These are phyloP conservation scores for Palythoa caribaeorum DNA, from an alignment of 92 coral and sea anemone genomes.

Conservation along the genomic window DNA sequence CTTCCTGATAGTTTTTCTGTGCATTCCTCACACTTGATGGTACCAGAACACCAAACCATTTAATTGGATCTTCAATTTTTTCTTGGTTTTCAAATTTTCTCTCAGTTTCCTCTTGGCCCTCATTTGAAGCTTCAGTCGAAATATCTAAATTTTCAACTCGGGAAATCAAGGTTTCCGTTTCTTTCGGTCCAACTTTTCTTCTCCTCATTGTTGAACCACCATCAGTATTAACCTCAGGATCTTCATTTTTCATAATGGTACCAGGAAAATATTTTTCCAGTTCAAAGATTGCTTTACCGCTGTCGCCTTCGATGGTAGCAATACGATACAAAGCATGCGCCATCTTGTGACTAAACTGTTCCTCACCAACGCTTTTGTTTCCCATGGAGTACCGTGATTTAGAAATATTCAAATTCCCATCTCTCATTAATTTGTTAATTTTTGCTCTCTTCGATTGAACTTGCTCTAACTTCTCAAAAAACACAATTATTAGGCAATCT, in stretches of 20 bases:
- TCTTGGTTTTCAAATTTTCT: constrained; percentile 34
- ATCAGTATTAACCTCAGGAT: constrained; percentile 30
- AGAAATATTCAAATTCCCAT: constrained; percentile 89
- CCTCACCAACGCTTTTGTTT: constrained; percentile 86
- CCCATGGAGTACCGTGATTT: constrained; percentile 99
- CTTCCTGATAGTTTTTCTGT: constrained; percentile 78
- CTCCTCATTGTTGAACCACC: constrained; percentile 28
- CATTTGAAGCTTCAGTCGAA: background rate
- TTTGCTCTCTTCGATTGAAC: constrained; percentile 69
- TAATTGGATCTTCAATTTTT: constrained; percentile 77
- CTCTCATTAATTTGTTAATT: constrained; percentile 77
- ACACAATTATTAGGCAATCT: constrained; percentile 73
- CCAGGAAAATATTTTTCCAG: constrained; percentile 61
- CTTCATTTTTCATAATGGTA: constrained; percentile 1
- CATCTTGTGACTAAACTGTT: constrained; percentile 89
- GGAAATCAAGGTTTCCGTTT: constrained; percentile 43
- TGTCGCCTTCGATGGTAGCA: constrained; percentile 14
- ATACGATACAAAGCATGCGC: constrained; percentile 66
- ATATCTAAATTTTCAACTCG: constrained; percentile 56
- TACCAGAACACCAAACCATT: constrained; percentile 97
- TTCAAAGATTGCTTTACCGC: constrained; percentile 26
- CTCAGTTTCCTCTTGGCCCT: background rate
- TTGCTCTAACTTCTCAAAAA: constrained; percentile 84
- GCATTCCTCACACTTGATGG: constrained; percentile 85
- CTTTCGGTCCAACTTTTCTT: constrained; percentile 41